Conservation (phyloP, 2,113 vertebrate species). For the Spea multiplicata region DNA sequence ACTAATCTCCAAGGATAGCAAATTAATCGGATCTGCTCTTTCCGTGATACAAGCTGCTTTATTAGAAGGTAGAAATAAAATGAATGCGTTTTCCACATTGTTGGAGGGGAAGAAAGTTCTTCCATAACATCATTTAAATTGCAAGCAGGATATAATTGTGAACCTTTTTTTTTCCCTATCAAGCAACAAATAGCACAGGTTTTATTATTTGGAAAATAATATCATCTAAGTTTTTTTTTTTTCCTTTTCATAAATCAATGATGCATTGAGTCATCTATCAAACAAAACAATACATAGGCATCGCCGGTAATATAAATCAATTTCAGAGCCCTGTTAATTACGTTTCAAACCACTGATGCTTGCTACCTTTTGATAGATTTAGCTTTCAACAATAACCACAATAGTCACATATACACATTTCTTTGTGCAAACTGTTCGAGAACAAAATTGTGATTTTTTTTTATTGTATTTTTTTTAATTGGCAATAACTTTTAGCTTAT, state of each 20-base stretch:
- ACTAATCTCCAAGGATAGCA: not conserved
- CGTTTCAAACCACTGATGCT: constrained; percentile 20
- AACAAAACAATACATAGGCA: constrained; percentile 28
- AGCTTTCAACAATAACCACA: constrained; percentile 16
- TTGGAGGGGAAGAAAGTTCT: not conserved
- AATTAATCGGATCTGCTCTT: not conserved
- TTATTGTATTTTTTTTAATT: not conserved
- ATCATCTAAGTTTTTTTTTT: not conserved
- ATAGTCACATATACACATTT: not conserved
- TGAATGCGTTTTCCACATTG: not conserved
- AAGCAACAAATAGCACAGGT: not conserved
- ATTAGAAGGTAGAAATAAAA: not conserved
- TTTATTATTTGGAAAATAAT: constrained; percentile 5
- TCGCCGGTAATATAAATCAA: constrained; percentile 16
- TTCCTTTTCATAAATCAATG: constrained; percentile 13
- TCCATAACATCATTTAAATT: not conserved
- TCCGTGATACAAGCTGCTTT: not conserved
- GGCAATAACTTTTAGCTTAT: not conserved
- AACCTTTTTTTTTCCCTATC: not conserved
- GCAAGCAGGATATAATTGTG: not conserved
- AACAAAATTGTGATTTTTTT: not conserved
- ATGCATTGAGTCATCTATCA: constrained; percentile 9
- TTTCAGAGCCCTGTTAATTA: constrained; percentile 30
- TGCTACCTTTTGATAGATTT: constrained; percentile 19
- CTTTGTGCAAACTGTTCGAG: not conserved